Evolutionary conservation across 2,888 invertebrate species (phyloP).

Genomic region (Arrhopalites spinosus): DNA sequence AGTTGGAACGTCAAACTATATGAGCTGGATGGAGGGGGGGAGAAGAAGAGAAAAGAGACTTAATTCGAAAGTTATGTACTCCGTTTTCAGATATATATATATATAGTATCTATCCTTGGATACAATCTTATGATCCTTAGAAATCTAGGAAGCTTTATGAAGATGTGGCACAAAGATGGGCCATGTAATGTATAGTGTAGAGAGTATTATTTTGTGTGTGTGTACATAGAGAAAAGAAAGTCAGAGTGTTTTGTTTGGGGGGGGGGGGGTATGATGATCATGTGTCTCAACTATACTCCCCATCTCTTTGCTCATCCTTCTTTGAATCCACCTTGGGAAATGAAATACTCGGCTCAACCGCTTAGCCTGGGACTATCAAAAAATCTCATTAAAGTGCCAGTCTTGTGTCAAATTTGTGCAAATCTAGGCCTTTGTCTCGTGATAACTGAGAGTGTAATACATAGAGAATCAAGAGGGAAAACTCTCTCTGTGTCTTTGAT

Average conservation of each 20-base stretch:
- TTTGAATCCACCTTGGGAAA: conserved; percentile 24
- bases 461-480: background rate
- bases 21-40: background rate
- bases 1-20: background rate
- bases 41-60: background rate
- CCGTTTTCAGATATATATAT: no score
- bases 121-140: background rate
- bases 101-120: no score
- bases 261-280: no score
- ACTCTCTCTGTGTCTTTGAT: background rate
- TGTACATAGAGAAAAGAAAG: no score
- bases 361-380: conserved; percentile 39
- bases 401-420: conserved; percentile 48
- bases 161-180: no score
- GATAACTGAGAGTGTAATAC: background rate
- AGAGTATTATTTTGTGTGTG: no score
- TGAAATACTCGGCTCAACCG: conserved; percentile 15
- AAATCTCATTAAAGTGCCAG: conserved; percentile 49
- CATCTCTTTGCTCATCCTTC: background rate
- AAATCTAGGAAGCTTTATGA: background rate
- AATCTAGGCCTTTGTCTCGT: conserved; percentile 36
- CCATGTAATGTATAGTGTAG: no score
- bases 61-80: background rate
- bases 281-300: background rate
- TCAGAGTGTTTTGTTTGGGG: no score